These are phyloP conservation scores for Rhynchopsitta pachyrhyncha DNA, from an alignment of 2,113 vertebrate genomes.

Conservation along the genomic window DNA sequence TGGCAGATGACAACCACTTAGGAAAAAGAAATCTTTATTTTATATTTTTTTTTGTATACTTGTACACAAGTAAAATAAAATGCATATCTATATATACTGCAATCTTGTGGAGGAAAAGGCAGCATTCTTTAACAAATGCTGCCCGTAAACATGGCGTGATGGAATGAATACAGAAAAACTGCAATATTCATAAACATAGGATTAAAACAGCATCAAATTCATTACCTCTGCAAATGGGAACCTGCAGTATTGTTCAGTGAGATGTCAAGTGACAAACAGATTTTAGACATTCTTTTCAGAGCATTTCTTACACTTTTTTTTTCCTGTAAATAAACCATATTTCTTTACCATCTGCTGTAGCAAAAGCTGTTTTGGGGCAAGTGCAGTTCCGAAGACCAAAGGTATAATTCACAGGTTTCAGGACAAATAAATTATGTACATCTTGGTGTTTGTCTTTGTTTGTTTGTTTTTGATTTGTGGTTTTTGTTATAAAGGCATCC, in stretches of 20 bases:
- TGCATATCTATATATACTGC: conserved; percentile 94
- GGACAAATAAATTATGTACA: conserved; percentile 74
- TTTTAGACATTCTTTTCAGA: conserved; percentile 57
- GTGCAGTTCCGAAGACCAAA: conserved; percentile 63
- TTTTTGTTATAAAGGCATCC: conserved; percentile 68
- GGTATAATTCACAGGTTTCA: conserved; percentile 66
- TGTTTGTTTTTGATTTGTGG: not conserved
- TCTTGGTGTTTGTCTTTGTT: conserved; percentile 18
- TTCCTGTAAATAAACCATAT: conserved; percentile 38
- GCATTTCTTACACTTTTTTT: conserved; percentile 40
- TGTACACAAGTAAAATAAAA: conserved; percentile 99
- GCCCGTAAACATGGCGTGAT: conserved; percentile 82
- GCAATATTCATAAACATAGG: conserved; percentile 80
- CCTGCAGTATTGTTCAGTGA: conserved; percentile 46
- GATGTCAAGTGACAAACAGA: conserved; percentile 59
- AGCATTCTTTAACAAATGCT: conserved; percentile 90
- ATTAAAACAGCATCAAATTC: conserved; percentile 79
- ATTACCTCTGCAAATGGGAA: conserved; percentile 80
- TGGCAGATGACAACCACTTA: conserved; percentile 51
- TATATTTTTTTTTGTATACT: conserved; percentile 83
- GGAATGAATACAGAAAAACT: conserved; percentile 71
- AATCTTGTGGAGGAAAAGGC: conserved; percentile 81
- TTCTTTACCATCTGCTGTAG: conserved; percentile 54
- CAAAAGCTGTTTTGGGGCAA: conserved; percentile 54
- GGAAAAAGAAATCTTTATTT: conserved; percentile 86